Base-by-base conservation (phyloP, 2,113 vertebrate species). In the Forbesichthys papilliferus region DNA sequence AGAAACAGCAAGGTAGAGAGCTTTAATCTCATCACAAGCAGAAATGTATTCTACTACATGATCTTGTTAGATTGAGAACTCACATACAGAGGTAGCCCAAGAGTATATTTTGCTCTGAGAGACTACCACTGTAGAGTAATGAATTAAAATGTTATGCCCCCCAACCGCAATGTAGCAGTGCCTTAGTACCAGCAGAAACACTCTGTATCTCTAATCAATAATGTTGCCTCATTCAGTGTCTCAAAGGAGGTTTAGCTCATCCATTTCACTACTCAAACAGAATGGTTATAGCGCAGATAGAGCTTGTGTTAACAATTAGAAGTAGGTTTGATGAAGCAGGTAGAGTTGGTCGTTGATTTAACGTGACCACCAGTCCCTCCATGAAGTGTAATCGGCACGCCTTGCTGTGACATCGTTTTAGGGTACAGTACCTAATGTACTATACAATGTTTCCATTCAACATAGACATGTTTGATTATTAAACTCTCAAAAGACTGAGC, bases 21-120 rank as follows among this genome's bases (percentile, higher is more conserved):
- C 79, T 84, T 83, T 88, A 86, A 86, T 88, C 81, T 72, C 64
- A 71, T 86, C 66, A 74, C 73, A 80, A 82, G 63, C 11, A 49
- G 67, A 64, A 84, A 86, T 85, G 68, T 79, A 48, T 79, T 87
- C 75, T 74, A 67, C 66, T 68, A 61, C 83, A 87, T 82, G 84
- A 84, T 74, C 87, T 88, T 79, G 70, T 83, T 78, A 85, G 55
- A 27, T 27, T 16, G 55, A 63, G 70, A 66, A 73, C 81, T 74
- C 42, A 74, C 48, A 73, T 58, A 7, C 27, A 48, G 27, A 16
- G 20, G n/a, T 1, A 54, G 52, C 46, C 48, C 16, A 18, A 27
- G 27, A 27, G 1, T 27, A 27, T 3, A 27, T 27, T 27, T 27
- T 27, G 27, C 27, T 27, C 27, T 27, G 9, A n/a, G 52, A 16